Base-by-base conservation (phyloP, 2,113 vertebrate genomes). In the Fulica atra region DNA sequence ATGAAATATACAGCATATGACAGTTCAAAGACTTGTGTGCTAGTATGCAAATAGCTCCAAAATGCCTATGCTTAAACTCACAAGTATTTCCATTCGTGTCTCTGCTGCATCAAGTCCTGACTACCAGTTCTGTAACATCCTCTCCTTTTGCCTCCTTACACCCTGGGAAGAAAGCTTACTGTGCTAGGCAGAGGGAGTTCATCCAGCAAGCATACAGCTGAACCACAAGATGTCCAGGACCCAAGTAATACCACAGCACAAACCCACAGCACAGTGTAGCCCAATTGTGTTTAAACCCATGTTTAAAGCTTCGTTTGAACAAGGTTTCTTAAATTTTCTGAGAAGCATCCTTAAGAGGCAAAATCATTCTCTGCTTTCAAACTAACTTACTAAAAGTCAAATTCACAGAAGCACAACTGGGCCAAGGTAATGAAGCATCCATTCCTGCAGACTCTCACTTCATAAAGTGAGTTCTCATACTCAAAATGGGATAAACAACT, bases 281-380 rank as follows among this genome's bases (percentile, higher is more conserved):
- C 25, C 19, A 60, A 11, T 16, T 63, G 28, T 56, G 48, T 38
- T 64, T 88, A 70, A 83, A 16, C 25, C 40, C 81, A 59, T 35
- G 15, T 57, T 70, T 92, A 90, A 92, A 86, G 60, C 29, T 74
- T 38, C 83, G 12, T 81, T 42, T 68, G 44, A 78, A 36, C 5
- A 59, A 63, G 42, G 7, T 10, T 78, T 81, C 86, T 83, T 80
- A 56, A 73, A 92, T 77, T 91, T 73, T 13, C 51, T 70, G 9
- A 46, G n/a, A 89, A 69, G n/a, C 48, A 50, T 42, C 1, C 2
- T 63, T 80, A n/a, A 65, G 5, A 28, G n/a, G 46, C 18, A 82
- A 88, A 92, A 77, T 77, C 9, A 51, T 36, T 83, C 26, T 77
- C 80, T 77, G 33, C 23, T 64, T 81, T 93, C 85, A 73, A 48